Base-by-base conservation (phyloP, 2,113 vertebrate genomes). In the Lasiurus cinereus region DNA sequence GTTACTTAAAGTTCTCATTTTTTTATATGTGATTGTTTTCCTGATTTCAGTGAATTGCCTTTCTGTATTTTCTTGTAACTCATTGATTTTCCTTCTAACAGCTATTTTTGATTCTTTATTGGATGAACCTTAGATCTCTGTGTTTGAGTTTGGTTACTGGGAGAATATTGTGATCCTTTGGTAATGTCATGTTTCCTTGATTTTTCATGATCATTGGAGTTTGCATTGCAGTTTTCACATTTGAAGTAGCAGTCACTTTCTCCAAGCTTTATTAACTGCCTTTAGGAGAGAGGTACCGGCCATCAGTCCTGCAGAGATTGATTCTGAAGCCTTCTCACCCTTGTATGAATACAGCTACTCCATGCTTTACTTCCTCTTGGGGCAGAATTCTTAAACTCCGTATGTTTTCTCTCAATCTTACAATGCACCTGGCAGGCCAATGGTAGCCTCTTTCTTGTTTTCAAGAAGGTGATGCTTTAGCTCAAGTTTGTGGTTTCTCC, bases 1-100 rank as follows among this genome's bases (percentile, higher is more conserved):
- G 50, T 62, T 56, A 73, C 14, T 70, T 8, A 36, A 29, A 39
- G 8, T 85, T 85, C 48, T 39, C 67, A 31, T 43, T 73, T 73
- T 46, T 15, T 66, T 27, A 29, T 31, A 15, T 14, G 8, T n/a
- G 36, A n/a, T 46, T 56, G 50, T 59, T 73, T 86, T 43, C 27
- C 50, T 73, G 69, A 87, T 87, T 73, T 46, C 69, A 16, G 21
- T 59, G 84, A 73, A 70, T 73, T 73, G 69, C 36, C 27, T 22
- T 87, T 59, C 83, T 73, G 84, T 52, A 69, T 22, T 46, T 86
- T 73, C 84, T 73, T n/a, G 27, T 73, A 73, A 70, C 50, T 87
- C 69, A 10, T n/a, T 31, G 27, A 19, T 50, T 87, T 59, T n/a
- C 52, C 50, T 73, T 18, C 22, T 39, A 43, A 87, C 27, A 64